Evolutionary conservation across 2,113 vertebrate genomes (phyloP).

Genomic region (Burhinus bistriatus): DNA sequence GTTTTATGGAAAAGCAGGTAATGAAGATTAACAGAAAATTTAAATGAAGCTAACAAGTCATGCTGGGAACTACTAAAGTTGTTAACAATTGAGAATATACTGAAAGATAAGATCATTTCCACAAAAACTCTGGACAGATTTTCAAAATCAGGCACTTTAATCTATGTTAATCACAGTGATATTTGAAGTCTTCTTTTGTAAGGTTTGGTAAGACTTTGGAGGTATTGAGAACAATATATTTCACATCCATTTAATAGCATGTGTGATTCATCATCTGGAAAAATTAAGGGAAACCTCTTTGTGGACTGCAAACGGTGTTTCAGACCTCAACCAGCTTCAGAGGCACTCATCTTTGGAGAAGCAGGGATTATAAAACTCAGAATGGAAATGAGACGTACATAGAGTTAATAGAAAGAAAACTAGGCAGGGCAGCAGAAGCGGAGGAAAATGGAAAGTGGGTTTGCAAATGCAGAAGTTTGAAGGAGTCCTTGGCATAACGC

Average conservation of each 20-base stretch:
- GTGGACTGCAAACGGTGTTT: neutral
- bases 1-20: neutral
- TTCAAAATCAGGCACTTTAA: neutral
- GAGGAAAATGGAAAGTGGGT: neutral
- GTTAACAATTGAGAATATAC: neutral
- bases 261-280: neutral
- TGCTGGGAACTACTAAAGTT: neutral
- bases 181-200: neutral
- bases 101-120: neutral
- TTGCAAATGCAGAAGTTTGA: neutral
- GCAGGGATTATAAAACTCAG: neutral
- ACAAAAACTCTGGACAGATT: neutral
- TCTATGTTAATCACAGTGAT: neutral
- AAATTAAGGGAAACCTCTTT: neutral
- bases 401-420: neutral
- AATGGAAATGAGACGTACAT: neutral
- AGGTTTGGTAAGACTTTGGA: neutral
- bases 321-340: neutral
- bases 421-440: neutral
- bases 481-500: neutral
- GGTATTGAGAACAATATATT: neutral
- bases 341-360: neutral
- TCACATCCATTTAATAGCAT: neutral
- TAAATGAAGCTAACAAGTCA: neutral
- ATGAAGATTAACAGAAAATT: neutral